Evolutionary conservation across 2,113 vertebrate genomes (phyloP).

Genomic region (Trichomycterus rosablanca): DNA sequence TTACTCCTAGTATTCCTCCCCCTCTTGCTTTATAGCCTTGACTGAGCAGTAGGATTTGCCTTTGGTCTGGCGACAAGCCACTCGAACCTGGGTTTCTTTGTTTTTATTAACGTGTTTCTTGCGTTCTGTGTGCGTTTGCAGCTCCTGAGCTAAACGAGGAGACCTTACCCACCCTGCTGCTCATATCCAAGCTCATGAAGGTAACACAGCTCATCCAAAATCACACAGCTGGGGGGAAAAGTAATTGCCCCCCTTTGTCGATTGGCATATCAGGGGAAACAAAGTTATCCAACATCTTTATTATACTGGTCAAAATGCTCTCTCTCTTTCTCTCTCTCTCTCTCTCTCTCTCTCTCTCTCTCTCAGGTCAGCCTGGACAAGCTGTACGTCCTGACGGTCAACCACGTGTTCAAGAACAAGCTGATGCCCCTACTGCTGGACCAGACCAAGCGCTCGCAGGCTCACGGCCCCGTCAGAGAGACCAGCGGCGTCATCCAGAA

Average conservation of each 20-base stretch:
- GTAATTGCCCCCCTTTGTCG: not conserved
- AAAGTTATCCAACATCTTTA: not conserved
- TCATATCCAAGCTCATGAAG: conserved; percentile 95
- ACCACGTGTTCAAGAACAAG: conserved; percentile 80
- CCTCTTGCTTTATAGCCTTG: too few species aligned
- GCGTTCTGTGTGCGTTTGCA: too few species aligned
- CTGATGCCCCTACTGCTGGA: conserved; percentile 82
- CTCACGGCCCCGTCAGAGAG: conserved; percentile 66
- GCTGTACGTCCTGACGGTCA: conserved; percentile 81
- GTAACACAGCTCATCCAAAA: conserved; percentile 57
- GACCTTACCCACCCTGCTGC: conserved; percentile 83
- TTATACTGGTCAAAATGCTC: not conserved
- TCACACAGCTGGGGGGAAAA: not conserved
- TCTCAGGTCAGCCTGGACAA: conserved; percentile 83
- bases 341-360: not conserved
- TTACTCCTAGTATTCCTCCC: too few species aligned
- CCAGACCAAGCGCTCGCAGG: conserved; percentile 57
- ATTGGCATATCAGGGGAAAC: too few species aligned
- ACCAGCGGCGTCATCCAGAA: conserved; percentile 66
- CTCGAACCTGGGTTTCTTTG: too few species aligned
- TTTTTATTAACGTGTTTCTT: too few species aligned
- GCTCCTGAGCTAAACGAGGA: conserved; percentile 89
- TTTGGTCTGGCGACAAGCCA: too few species aligned
- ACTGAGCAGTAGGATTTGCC: too few species aligned
- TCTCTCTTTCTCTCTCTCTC: not conserved